phyloP scores from a whole-genome alignment of 92 coral and sea anemone genomes.

The Zoanthus sansibaricus region DNA sequence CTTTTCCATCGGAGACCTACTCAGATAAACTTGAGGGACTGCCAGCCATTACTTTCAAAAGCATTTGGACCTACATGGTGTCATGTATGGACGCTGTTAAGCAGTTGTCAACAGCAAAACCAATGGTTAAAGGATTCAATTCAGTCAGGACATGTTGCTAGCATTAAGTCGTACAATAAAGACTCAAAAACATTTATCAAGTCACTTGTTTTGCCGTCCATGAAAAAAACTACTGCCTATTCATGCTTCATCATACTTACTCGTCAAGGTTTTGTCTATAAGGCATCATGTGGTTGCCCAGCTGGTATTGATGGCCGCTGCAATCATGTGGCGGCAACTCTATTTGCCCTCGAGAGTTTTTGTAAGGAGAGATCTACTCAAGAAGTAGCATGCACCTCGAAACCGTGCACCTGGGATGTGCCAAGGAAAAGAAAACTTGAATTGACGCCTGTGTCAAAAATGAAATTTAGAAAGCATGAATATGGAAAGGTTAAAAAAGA shows the following conservation, averaged over 20 bases:
- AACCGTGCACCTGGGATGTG: not conserved
- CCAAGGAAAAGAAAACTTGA: slow-evolving; percentile 19
- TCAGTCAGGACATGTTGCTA: slow-evolving; percentile 9
- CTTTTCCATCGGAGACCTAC: slow-evolving; percentile 24
- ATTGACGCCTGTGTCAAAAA: slow-evolving; percentile 2
- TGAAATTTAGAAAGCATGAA: slow-evolving; percentile 39
- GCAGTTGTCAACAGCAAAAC: slow-evolving; percentile 13
- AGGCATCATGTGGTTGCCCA: slow-evolving; percentile 48
- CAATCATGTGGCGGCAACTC: slow-evolving; percentile 37
- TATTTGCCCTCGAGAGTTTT: not conserved
- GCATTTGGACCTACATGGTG: slow-evolving; percentile 21
- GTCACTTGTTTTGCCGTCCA: slow-evolving; percentile 5
- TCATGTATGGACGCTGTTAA: slow-evolving; percentile 12
- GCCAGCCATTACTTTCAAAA: slow-evolving; percentile 22
- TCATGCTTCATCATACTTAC: not conserved
- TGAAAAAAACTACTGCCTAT: slow-evolving; percentile 8
- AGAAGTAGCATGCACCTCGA: not conserved
- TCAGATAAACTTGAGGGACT: slow-evolving; percentile 22
- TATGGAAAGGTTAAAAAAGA: slow-evolving; percentile 29
- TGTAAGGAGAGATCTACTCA: not conserved
- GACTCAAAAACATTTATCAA: slow-evolving; percentile 6
- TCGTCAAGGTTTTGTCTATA: slow-evolving; percentile 7
- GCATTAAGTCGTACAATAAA: not conserved
- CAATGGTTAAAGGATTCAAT: slow-evolving; percentile 6
- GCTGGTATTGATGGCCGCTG: slow-evolving; percentile 50